A percentile compares a stretch with the other conserved stretches of the same genome.
Evolutionary conservation across 1,140 invertebrate genomes (phyloP).

Genomic region (Phthorimaea operculella): DNA sequence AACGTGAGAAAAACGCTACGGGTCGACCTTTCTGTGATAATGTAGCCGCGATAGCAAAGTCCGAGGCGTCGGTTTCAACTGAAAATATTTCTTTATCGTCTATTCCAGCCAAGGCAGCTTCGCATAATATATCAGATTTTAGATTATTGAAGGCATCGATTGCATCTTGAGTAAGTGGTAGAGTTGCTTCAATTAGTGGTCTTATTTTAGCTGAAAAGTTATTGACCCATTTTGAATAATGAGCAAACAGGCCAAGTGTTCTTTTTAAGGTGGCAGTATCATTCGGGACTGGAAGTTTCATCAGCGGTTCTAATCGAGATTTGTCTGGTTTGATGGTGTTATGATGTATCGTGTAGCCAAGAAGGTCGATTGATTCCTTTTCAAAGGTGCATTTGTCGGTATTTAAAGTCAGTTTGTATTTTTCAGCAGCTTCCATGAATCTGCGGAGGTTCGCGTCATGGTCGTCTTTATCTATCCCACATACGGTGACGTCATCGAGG

Average conservation of each 20-base stretch:
- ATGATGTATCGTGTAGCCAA: conserved; percentile 11
- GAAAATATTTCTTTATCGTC: background rate
- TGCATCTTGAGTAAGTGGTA: conserved; percentile 1
- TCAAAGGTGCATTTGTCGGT: conserved; percentile 13
- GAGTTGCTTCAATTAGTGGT: background rate
- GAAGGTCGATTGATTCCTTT: conserved; percentile 4
- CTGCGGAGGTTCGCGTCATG: conserved; percentile 16
- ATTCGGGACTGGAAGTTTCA: conserved; percentile 14
- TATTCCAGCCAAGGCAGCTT: background rate
- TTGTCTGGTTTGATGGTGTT: conserved; percentile 15
- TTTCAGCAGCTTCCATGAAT: conserved; percentile 13
- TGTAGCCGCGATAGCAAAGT: conserved; percentile 42
- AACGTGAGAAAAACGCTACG: conserved; percentile 16
- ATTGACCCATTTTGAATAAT: conserved; percentile 20
- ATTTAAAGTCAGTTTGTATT: conserved; percentile 14
- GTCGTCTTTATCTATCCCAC: conserved; percentile 14
- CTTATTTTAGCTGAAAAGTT: conserved; percentile 21
- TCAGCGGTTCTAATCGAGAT: conserved; percentile 10
- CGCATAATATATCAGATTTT: background rate
- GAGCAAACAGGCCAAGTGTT: conserved; percentile 20
- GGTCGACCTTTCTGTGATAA: conserved; percentile 34
- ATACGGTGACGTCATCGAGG: conserved; percentile 22
- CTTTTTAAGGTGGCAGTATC: conserved; percentile 13
- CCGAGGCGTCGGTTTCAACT: conserved; percentile 46
- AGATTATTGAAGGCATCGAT: background rate